These are phyloP conservation scores for Coregonus sp. DNA, from an alignment of 2,797 vertebrate genomes.

Conservation along the genomic window DNA sequence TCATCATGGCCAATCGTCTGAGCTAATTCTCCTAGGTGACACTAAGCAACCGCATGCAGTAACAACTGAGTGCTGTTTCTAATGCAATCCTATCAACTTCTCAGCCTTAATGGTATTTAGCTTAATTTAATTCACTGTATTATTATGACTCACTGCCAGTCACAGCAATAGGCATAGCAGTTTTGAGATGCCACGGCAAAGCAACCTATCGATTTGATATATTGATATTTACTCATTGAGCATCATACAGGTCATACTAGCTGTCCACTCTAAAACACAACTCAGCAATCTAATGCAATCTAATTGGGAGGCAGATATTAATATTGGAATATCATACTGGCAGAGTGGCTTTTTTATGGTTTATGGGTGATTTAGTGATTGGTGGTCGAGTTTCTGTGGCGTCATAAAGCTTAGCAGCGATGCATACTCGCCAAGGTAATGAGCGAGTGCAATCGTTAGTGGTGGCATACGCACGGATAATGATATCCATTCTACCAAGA, in stretches of 20 bases:
- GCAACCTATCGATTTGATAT: not conserved
- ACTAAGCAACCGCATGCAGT: not conserved
- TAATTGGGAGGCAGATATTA: constrained; percentile 48
- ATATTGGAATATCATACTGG: constrained; percentile 39
- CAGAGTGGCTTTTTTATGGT: constrained; percentile 34
- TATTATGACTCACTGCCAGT: constrained; percentile 14
- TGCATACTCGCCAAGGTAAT: constrained; percentile 58
- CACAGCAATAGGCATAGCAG: not conserved
- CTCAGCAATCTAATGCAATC: constrained; percentile 7
- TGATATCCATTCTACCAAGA: constrained; percentile 71
- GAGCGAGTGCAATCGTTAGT: constrained; percentile 63
- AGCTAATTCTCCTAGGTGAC: not conserved
- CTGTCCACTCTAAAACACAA: constrained; percentile 33
- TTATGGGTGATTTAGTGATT: constrained; percentile 18
- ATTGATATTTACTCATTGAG: constrained; percentile 44
- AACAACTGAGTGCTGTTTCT: not conserved
- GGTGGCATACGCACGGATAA: constrained; percentile 61
- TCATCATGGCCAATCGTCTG: not conserved
- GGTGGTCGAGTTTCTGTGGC: not conserved
- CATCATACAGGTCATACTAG: constrained; percentile 39
- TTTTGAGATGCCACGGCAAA: constrained; percentile 27
- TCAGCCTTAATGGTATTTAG: constrained; percentile 25
- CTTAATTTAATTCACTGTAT: constrained; percentile 1
- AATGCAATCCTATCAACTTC: not conserved
- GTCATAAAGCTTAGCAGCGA: not conserved